Percentiles rank a stretch among this genome's conserved stretches.
Conservation (phyloP, 2,113 vertebrate species). For the Oceanodroma tethys region DNA sequence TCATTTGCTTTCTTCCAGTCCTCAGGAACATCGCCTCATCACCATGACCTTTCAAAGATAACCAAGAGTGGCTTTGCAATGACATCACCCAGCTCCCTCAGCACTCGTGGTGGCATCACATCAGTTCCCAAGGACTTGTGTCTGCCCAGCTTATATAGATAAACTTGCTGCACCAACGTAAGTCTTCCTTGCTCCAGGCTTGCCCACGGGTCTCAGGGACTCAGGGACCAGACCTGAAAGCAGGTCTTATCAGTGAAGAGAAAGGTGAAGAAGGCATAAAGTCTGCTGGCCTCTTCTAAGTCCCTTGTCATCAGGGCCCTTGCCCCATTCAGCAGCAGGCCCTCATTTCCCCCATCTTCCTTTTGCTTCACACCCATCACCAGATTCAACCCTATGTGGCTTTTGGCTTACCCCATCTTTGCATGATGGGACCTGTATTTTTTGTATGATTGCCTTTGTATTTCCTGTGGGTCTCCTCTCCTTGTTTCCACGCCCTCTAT, state of each 20-base stretch:
- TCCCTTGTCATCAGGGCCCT: not conserved
- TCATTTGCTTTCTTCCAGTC: not conserved
- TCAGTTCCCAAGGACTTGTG: not conserved
- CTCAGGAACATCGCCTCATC: not conserved
- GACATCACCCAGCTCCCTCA: not conserved
- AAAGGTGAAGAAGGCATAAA: not conserved
- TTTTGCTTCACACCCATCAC: not conserved
- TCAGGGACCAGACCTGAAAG: not conserved
- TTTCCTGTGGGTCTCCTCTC: not conserved
- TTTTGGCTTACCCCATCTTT: not conserved
- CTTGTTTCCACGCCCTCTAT: not conserved
- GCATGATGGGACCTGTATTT: not conserved
- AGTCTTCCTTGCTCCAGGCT: not conserved
- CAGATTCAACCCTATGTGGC: rapidly evolving
- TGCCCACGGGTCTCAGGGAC: not conserved
- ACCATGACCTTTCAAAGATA: not conserved
- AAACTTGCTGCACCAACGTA: not conserved
- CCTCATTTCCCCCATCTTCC: not conserved
- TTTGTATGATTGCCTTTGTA: too few relatives aligned
- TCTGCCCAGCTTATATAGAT: not conserved
- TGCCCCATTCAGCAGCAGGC: not conserved
- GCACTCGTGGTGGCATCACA: not conserved
- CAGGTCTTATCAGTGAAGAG: not conserved
- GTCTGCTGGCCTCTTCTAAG: not conserved
- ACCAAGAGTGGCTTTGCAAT: not conserved